These are phyloP conservation scores for Listronotus oregonensis DNA, from an alignment of 1,140 invertebrate genomes.

Conservation along the genomic window DNA sequence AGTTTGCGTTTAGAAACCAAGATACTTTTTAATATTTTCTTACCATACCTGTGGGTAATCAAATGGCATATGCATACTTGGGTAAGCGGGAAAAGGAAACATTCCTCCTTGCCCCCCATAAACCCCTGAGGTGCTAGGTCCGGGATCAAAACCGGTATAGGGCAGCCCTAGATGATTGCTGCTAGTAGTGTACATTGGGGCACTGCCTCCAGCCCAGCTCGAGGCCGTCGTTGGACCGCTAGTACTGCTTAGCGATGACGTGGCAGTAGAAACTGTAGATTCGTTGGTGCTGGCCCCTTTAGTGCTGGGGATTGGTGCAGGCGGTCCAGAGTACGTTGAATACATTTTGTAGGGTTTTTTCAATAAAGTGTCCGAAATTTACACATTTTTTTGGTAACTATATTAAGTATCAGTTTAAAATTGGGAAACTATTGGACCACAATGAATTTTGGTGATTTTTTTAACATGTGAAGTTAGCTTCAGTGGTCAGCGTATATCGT, in stretches of 20 bases:
- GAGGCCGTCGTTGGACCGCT: slow-evolving; percentile 20
- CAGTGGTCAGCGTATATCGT: too few relatives aligned
- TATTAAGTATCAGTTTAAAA: too few relatives aligned
- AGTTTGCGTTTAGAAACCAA: not conserved
- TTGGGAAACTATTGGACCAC: too few relatives aligned
- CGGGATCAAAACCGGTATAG: slow-evolving; percentile 43
- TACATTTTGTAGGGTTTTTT: slow-evolving; percentile 17
- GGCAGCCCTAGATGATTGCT: slow-evolving; percentile 32
- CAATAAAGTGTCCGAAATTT: not conserved
- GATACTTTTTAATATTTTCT: not conserved
- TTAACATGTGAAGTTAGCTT: too few relatives aligned
- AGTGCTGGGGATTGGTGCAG: slow-evolving; percentile 4
- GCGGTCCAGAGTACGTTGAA: slow-evolving; percentile 15
- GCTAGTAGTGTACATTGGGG: slow-evolving; percentile 35
- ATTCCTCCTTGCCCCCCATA: slow-evolving; percentile 40
- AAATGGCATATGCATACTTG: slow-evolving; percentile 45
- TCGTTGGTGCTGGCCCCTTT: not conserved
- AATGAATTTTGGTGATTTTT: too few relatives aligned
- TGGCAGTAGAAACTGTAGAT: not conserved
- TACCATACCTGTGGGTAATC: slow-evolving; percentile 49
- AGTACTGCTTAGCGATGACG: not conserved
- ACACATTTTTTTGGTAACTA: not conserved
- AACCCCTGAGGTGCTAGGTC: slow-evolving; percentile 42
- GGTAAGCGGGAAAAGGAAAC: slow-evolving; percentile 48
- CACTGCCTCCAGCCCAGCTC: slow-evolving; percentile 7